phyloP scores from a whole-genome alignment of 2,888 invertebrate species.

The Sycophila texana region DNA sequence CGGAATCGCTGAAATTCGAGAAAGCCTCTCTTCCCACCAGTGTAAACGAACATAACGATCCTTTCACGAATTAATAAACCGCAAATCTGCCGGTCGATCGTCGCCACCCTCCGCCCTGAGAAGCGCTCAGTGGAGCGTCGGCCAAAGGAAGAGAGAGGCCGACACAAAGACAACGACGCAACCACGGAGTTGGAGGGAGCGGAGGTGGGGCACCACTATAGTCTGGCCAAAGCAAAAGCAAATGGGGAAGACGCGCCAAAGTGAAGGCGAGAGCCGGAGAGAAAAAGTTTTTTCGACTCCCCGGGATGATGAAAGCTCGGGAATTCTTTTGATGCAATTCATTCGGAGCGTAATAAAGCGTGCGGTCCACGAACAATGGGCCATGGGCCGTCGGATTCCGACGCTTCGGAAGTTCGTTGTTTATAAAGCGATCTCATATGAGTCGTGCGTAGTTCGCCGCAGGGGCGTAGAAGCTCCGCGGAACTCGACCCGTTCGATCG shows the following conservation, averaged over 20 bases:
- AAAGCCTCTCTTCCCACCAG: background rate
- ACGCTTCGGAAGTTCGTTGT: background rate
- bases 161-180: conserved; percentile 17
- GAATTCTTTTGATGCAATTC: conserved; percentile 8
- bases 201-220: too few species aligned
- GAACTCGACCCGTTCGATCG: too few species aligned
- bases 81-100: conserved; percentile 20
- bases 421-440: background rate
- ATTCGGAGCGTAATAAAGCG: conserved; percentile 22
- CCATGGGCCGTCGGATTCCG: background rate
- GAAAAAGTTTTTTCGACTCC: too few species aligned
- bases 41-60: background rate
- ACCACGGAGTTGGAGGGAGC: background rate
- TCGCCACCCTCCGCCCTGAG: background rate
- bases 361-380: background rate
- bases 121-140: background rate
- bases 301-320: background rate
- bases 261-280: too few species aligned
- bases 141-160: conserved; percentile 9
- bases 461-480: background rate
- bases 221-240: too few species aligned
- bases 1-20: background rate
- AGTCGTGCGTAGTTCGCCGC: background rate
- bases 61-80: conserved; percentile 40
- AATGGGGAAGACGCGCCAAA: background rate